Percentiles rank a stretch among this genome's conserved stretches.
phyloP scores from a whole-genome alignment of 1,140 invertebrate genomes.

The Fopius arisanus region DNA sequence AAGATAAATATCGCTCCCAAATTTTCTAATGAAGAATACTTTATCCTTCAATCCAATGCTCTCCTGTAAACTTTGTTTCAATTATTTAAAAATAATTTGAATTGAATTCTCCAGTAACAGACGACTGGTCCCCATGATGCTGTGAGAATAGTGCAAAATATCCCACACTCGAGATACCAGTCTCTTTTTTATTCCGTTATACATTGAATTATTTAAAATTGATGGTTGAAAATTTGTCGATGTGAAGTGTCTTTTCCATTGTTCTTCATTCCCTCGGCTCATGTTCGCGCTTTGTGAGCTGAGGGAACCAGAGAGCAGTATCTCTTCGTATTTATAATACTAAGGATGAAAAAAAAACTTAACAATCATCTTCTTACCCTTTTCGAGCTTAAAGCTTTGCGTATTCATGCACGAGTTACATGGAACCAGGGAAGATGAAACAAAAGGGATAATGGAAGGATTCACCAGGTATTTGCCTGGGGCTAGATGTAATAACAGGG shows the following conservation, averaged over 20 bases:
- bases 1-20: too few relatives aligned
- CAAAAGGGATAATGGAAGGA: slow-evolving; percentile 13
- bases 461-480: background rate
- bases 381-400: slow-evolving; percentile 38
- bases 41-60: too few relatives aligned
- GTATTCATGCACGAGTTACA: slow-evolving; percentile 22
- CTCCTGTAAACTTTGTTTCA: too few relatives aligned
- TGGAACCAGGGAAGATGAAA: background rate
- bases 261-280: slow-evolving; percentile 1
- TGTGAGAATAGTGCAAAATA: too few relatives aligned
- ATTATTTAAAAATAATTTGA: too few relatives aligned
- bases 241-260: slow-evolving; percentile 11
- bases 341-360: slow-evolving; percentile 16
- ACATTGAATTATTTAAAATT: background rate
- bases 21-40: too few relatives aligned
- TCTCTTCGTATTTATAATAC: slow-evolving; percentile 20
- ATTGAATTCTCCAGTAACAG: too few relatives aligned
- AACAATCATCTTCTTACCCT: slow-evolving; percentile 33
- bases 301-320: slow-evolving; percentile 3
- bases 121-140: too few relatives aligned
- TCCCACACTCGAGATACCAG: background rate
- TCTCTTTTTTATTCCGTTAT: background rate
- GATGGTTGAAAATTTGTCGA: background rate
- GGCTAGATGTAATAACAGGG: background rate
- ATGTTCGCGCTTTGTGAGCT: background rate